phyloP scores from a whole-genome alignment of 2,888 invertebrate species.

The Lydus trimaculatus region DNA sequence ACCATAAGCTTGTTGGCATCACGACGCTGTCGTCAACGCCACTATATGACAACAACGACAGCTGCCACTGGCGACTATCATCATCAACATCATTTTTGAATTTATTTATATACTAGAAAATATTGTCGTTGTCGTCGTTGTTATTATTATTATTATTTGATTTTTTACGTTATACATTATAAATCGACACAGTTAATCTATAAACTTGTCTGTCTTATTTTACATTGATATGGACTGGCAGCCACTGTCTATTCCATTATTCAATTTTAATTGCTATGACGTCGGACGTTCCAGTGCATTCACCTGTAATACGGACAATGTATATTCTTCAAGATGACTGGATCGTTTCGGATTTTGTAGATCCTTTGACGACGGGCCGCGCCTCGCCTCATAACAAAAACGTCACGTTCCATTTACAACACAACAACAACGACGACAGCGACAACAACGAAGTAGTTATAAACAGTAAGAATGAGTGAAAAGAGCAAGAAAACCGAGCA shows the following conservation, averaged over 20 bases:
- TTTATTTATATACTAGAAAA: slow-evolving; percentile 1
- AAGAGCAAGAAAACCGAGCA: neutral
- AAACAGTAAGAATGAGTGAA: neutral
- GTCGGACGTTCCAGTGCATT: slow-evolving; percentile 42
- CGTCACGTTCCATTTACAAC: slow-evolving; percentile 24
- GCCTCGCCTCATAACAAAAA: slow-evolving; percentile 27
- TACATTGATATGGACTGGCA: slow-evolving; percentile 40
- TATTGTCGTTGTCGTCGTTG: slow-evolving; percentile 29
- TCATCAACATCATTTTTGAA: neutral
- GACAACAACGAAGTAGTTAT: neutral
- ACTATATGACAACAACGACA: slow-evolving; percentile 38
- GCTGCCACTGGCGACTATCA: slow-evolving; percentile 32
- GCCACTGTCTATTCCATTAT: slow-evolving; percentile 43
- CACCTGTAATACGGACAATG: slow-evolving; percentile 36
- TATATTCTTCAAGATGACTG: slow-evolving; percentile 33
- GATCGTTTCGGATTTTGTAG: slow-evolving; percentile 28
- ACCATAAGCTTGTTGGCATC: slow-evolving; percentile 41
- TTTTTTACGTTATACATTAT: slow-evolving; percentile 27
- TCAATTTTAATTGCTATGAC: slow-evolving; percentile 45
- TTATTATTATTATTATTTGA: slow-evolving; percentile 39
- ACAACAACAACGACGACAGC: neutral
- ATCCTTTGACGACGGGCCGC: slow-evolving; percentile 30
- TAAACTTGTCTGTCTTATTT: slow-evolving; percentile 35
- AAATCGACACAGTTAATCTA: slow-evolving; percentile 39
- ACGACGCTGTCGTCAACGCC: slow-evolving; percentile 36